Percentiles rank a stretch among this genome's conserved stretches.
Evolutionary conservation across 2,797 vertebrate species (phyloP).

Genomic region (Thamnophis elegans): DNA sequence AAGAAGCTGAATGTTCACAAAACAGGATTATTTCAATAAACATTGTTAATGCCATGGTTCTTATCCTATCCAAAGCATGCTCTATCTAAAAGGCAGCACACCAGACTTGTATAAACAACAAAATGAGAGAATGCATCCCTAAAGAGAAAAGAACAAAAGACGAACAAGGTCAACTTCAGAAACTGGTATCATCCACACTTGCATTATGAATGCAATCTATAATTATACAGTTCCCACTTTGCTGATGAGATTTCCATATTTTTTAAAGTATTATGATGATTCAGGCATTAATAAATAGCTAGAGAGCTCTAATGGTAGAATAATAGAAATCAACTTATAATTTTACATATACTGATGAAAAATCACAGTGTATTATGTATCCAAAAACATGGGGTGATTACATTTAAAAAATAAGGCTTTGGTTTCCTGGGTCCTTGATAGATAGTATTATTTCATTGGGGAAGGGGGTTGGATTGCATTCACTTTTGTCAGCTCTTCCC

Average conservation of each 20-base stretch:
- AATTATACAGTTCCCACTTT: conserved; percentile 10
- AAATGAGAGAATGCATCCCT: neutral
- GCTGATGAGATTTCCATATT: neutral
- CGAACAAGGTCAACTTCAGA: neutral
- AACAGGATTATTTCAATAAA: neutral
- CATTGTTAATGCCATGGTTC: neutral
- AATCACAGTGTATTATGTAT: neutral
- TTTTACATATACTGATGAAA: neutral
- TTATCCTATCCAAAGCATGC: neutral
- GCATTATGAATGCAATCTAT: conserved; percentile 3
- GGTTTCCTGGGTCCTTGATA: neutral
- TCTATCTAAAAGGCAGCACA: neutral
- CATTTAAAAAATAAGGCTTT: neutral
- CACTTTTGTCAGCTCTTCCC: neutral
- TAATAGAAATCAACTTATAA: conserved; percentile 12
- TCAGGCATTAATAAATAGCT: conserved; percentile 22
- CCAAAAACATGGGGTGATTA: neutral
- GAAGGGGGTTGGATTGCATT: neutral
- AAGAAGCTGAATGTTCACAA: conserved; percentile 17
- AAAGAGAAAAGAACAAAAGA: conserved; percentile 13
- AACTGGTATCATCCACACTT: neutral
- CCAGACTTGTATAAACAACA: neutral
- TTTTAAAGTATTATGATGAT: conserved; percentile 30
- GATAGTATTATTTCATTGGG: neutral
- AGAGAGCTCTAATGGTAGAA: neutral